Percentiles rank a stretch among this genome's conserved stretches.
These are phyloP conservation scores for Microtus richardsoni DNA, from an alignment of 2,113 vertebrate species.

Conservation along the genomic window DNA sequence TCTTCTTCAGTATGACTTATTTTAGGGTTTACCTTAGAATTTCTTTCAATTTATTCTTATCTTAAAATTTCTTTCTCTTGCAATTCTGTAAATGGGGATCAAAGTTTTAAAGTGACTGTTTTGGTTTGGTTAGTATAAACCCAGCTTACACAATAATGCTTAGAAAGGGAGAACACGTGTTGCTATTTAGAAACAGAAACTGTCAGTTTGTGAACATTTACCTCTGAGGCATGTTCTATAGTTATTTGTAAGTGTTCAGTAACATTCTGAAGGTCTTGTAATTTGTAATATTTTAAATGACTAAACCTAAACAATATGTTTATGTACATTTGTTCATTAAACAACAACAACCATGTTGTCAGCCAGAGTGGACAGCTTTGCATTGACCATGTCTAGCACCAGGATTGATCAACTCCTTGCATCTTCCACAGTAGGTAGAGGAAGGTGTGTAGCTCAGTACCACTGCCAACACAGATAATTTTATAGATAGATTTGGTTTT, in stretches of 20 bases:
- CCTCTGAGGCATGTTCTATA: background rate
- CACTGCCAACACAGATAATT: background rate
- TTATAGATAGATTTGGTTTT: background rate
- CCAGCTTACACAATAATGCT: background rate
- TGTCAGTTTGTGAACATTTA: background rate
- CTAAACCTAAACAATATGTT: constrained; percentile 13
- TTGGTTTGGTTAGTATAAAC: background rate
- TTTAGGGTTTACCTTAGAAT: background rate
- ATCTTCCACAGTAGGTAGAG: background rate
- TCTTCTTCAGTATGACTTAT: background rate
- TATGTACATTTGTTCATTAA: constrained; percentile 11
- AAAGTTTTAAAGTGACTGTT: constrained; percentile 28
- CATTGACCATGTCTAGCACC: background rate
- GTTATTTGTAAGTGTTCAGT: background rate
- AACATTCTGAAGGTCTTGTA: background rate
- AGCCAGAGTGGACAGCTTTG: background rate
- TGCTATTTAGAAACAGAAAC: constrained; percentile 39
- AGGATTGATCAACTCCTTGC: background rate
- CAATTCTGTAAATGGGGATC: background rate
- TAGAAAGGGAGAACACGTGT: background rate
- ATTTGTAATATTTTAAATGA: constrained; percentile 32
- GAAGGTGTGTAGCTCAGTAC: background rate
- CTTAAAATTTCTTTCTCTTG: background rate
- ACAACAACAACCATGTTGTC: background rate
- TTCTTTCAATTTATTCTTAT: background rate